These are phyloP conservation scores for Schizopygopsis pylzovi DNA, from an alignment of 2,797 vertebrate genomes.

Conservation along the genomic window DNA sequence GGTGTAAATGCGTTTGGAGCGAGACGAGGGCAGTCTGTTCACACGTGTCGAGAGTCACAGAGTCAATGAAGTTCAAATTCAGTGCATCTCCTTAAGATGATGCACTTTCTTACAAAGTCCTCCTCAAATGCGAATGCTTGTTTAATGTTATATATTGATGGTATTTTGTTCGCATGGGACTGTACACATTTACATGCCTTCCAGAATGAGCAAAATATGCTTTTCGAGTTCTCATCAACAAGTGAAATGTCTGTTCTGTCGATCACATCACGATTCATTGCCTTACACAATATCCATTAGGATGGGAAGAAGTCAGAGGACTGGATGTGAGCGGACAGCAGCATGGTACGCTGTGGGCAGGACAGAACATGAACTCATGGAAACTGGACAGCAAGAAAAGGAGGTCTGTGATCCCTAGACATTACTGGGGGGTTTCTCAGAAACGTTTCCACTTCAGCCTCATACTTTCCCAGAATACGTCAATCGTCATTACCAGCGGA, in stretches of 20 bases:
- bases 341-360: slow-evolving; percentile 1
- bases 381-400: slow-evolving; percentile 26
- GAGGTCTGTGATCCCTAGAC: slow-evolving; percentile 61
- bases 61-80: neutral
- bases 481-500: slow-evolving; percentile 63
- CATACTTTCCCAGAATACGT: slow-evolving; percentile 67
- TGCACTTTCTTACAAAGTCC: neutral
- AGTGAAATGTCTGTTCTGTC: neutral
- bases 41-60: slow-evolving; percentile 23
- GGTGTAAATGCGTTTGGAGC: slow-evolving; percentile 56
- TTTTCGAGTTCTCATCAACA: neutral
- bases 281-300: neutral
- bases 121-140: neutral
- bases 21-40: slow-evolving; percentile 36
- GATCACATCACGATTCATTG: neutral
- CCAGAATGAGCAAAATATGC: neutral
- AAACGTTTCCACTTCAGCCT: slow-evolving; percentile 64
- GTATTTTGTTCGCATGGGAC: neutral
- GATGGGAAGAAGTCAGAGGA: slow-evolving; percentile 18
- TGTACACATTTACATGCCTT: neutral
- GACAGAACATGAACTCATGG: slow-evolving; percentile 32
- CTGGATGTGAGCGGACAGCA: slow-evolving; percentile 2
- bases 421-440: slow-evolving; percentile 52
- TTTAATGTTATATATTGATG: neutral
- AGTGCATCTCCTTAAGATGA: neutral